Evolutionary conservation across 2,888 invertebrate genomes (phyloP), one percentile per base, ranked within the genome.

Genomic region (Sycophila texana): DNA sequence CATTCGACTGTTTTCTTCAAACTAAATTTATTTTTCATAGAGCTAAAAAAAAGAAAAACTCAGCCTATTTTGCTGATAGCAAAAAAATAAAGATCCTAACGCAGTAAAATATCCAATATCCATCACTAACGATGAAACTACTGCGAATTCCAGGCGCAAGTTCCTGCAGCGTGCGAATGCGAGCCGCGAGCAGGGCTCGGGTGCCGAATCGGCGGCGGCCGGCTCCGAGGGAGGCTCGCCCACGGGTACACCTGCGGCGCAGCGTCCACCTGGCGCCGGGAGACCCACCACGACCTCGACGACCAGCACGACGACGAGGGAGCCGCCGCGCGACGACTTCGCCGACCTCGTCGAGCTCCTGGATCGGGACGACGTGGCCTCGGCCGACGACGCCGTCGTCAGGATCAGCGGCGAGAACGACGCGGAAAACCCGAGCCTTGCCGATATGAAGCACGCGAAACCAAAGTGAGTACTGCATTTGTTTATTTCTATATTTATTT

Each of bases 351-450:
- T 92, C 84, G 90, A 92, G 80, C 91, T 93, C 83, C 87, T 94
- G 82, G 91, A 82, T 91, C 92, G 73, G 91, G 89, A 26, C 53
- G 57, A 68, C 39, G 57, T 30, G 4, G 92, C 92, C 68, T 92
- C 92, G 71, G 90, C 86, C 75, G 88, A 91, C 77, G 88, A 89
- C 12, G 91, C 91, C 5, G 92, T 93, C 3, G 93, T 93, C 47
- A 91, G 93, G 83, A 86, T 90, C 20, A 92, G 92, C 63, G 86
- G 92, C 2, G 90, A 92, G 66, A 91, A 93, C 53, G 92, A 92
- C 55, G 89, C 91, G 49, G 92, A 94, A 81, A 95, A 95, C 89
- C 96, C 95, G 0, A 94, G 94, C 4, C 92, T 96, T 79, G 94
- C 93, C 0, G 94, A 95, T 85, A 90, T 96, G 89, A 94, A 94